phyloP scores from a whole-genome alignment of 2,797 vertebrate species.

The Sebastes minor region DNA sequence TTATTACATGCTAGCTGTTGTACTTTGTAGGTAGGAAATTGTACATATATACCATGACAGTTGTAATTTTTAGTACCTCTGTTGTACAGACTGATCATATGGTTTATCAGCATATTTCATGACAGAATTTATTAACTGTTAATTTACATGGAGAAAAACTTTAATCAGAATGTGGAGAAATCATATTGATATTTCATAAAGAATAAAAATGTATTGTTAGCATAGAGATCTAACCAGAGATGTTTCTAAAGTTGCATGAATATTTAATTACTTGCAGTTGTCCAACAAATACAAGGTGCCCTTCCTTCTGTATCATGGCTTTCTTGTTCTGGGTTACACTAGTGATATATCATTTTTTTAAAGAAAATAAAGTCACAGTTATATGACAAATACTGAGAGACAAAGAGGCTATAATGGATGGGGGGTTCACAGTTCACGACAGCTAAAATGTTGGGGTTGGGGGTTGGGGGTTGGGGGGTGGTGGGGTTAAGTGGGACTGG shows the following conservation, averaged over 20 bases:
- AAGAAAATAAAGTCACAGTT: constrained; percentile 71
- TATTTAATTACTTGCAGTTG: constrained; percentile 93
- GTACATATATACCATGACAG: constrained; percentile 84
- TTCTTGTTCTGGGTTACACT: constrained; percentile 86
- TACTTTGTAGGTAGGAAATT: constrained; percentile 87
- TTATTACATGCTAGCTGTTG: constrained; percentile 88
- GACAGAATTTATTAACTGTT: constrained; percentile 78
- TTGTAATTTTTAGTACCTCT: constrained; percentile 88
- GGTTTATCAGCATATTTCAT: constrained; percentile 83
- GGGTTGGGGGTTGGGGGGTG: background rate
- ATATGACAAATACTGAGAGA: constrained; percentile 83
- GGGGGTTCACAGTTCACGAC: constrained; percentile 43
- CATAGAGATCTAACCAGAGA: constrained; percentile 94
- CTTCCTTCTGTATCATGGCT: constrained; percentile 87
- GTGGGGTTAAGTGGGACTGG: constrained; percentile 71
- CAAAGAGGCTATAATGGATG: constrained; percentile 83
- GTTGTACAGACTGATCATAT: constrained; percentile 86
- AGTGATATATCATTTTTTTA: constrained; percentile 77
- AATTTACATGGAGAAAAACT: constrained; percentile 78
- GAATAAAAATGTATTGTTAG: constrained; percentile 91
- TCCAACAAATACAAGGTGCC: constrained; percentile 87
- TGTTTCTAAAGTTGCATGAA: constrained; percentile 97
- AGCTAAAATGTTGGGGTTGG: constrained; percentile 73
- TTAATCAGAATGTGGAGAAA: constrained; percentile 85
- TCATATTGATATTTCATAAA: constrained; percentile 81